phyloP scores from a whole-genome alignment of 2,797 vertebrate species.

The Myoxocephalus aenaeus region DNA sequence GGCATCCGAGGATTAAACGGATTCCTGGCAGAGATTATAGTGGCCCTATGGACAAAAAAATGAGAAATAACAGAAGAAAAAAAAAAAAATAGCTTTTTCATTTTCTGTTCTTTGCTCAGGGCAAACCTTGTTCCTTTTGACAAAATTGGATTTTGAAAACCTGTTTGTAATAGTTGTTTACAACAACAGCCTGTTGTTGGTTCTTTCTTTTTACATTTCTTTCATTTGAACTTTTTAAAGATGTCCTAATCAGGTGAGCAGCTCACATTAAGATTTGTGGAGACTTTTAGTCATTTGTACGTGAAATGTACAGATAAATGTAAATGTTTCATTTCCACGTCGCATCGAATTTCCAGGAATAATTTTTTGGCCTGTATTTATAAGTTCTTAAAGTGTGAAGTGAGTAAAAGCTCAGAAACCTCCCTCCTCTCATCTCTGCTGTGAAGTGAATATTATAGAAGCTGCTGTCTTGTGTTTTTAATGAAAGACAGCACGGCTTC shows the following conservation, averaged over 20 bases:
- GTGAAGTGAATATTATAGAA: constrained; percentile 43
- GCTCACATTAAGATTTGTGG: background rate
- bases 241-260: background rate
- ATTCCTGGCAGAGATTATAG: constrained; percentile 12
- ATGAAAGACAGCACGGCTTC: constrained; percentile 30
- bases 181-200: background rate
- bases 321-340: too few species aligned
- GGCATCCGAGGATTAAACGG: background rate
- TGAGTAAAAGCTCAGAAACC: background rate
- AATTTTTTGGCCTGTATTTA: too few species aligned
- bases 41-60: background rate
- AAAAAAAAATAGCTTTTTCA: constrained; percentile 1
- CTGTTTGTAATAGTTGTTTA: constrained; percentile 3
- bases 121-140: constrained; percentile 9
- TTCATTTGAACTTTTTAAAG: background rate
- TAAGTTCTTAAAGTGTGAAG: too few species aligned
- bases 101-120: background rate
- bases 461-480: constrained; percentile 36
- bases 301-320: too few species aligned
- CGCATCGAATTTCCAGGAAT: background rate
- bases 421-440: constrained; percentile 20
- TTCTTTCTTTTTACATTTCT: too few species aligned
- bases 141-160: constrained; percentile 12
- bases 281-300: background rate
- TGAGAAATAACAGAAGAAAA: background rate